phyloP scores from a whole-genome alignment of 2,113 vertebrate genomes.

The Istiophorus platypterus region DNA sequence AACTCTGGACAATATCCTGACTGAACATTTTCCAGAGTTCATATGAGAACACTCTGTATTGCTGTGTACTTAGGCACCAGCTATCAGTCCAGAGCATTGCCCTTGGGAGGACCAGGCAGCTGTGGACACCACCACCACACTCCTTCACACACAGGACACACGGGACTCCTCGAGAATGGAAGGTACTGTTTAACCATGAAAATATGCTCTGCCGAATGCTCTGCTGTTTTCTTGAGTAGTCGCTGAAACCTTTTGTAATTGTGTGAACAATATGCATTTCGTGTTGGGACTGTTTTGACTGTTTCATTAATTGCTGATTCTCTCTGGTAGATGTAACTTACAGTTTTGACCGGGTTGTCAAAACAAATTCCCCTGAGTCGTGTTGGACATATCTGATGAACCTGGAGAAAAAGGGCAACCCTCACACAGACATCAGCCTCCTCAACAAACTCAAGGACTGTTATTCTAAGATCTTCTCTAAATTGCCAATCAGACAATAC shows the following conservation, averaged over 20 bases:
- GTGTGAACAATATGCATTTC: background rate
- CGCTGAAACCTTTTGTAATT: background rate
- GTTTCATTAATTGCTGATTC: background rate
- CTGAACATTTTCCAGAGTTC: too few relatives aligned
- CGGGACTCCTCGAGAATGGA: constrained; percentile 62
- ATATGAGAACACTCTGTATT: background rate
- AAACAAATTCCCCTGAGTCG: constrained; percentile 89
- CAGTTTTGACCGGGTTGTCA: constrained; percentile 88
- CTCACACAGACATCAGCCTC: constrained; percentile 84
- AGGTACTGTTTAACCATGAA: constrained; percentile 46
- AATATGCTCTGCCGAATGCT: background rate
- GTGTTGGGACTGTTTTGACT: background rate
- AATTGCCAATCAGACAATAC: constrained; percentile 89
- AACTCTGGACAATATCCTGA: too few relatives aligned
- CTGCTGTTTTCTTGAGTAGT: background rate
- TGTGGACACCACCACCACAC: constrained; percentile 78
- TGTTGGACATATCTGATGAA: constrained; percentile 89
- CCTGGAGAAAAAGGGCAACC: constrained; percentile 89
- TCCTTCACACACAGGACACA: constrained; percentile 65
- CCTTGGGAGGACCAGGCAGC: constrained; percentile 60
- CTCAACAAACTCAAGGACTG: constrained; percentile 90
- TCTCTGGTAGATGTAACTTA: constrained; percentile 87
- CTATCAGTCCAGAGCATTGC: constrained; percentile 70
- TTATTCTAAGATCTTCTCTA: constrained; percentile 91
- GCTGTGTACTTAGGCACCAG: constrained; percentile 57